Conservation (phyloP, 2,888 invertebrate genomes). For the Phymatocera aterrima region DNA sequence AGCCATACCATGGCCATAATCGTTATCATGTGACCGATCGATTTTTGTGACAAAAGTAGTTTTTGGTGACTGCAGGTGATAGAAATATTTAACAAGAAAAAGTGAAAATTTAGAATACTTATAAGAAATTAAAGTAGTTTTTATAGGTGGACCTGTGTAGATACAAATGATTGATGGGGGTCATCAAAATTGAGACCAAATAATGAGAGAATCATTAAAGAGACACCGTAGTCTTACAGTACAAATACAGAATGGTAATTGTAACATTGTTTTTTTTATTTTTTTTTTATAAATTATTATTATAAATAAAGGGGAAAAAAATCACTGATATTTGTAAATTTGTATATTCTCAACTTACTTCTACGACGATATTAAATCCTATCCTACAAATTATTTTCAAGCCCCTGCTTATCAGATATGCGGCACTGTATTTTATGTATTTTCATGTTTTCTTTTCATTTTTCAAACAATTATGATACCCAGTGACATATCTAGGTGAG, state of each 20-base stretch:
- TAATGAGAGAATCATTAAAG: background rate
- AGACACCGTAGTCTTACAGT: constrained; percentile 56
- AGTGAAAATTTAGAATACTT: background rate
- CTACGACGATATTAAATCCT: background rate
- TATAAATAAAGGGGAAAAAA: constrained; percentile 66
- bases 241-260: constrained; percentile 67
- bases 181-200: background rate
- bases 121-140: background rate
- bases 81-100: background rate
- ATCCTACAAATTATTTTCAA: constrained; percentile 2
- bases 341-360: background rate
- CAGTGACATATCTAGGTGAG: constrained; percentile 6
- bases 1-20: background rate
- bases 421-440: background rate
- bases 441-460: background rate
- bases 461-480: background rate
- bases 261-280: constrained; percentile 68
- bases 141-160: background rate
- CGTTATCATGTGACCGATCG: background rate
- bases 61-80: background rate
- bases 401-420: constrained; percentile 3
- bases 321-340: background rate
- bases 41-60: background rate
- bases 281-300: constrained; percentile 70
- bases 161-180: background rate